Base-by-base conservation (phyloP, 1,140 invertebrate species). In the Plutomurus gul region DNA sequence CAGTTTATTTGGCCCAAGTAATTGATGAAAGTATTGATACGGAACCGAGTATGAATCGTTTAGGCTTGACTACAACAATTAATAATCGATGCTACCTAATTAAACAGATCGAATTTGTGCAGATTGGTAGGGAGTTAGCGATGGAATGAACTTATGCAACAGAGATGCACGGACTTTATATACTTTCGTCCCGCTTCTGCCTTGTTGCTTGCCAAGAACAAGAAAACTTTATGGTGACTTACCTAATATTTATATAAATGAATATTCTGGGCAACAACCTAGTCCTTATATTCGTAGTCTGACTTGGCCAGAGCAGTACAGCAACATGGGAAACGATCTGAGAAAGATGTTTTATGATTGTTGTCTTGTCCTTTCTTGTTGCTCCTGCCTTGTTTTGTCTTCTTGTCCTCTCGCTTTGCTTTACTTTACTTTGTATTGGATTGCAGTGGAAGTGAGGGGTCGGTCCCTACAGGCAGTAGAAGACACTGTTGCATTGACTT, bases 261-360 rank as follows among this genome's bases (percentile, higher is more conserved):
- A 65, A 33, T 65, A 30, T 65, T 36, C 56, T 65, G 56, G 56
- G 56, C 25, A 65, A 65, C 22, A 65, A 65, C 5, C 56, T 18
- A 36, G 3, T 65, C 56, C 56, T 65, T 65, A 65, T 65, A 65
- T 65, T 65, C 36, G 56, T 65, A 65, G 30, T 16, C 36, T 65
- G 56, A 33, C 27, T 16, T n/a, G 51, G 13, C 10, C 22, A 65
- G 46, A 49, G n/a, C 10, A 43, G 39, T 18, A 36, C n/a, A n/a
- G 4, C 8, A 3, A 60, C 10, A n/a, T 60, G 4, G 27, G 56
- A 36, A 65, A 65, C 13, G 56, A 65, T 65, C 56, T 65, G 56
- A 65, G 56, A 65, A 65, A 65, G 56, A 65, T 65, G 56, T 65
- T 65, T 65, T 43, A n/a, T 65, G 56, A 65, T 65, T 65, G 56